Base-by-base conservation (phyloP, 2,888 invertebrate genomes). In the Gerris lacustris region DNA sequence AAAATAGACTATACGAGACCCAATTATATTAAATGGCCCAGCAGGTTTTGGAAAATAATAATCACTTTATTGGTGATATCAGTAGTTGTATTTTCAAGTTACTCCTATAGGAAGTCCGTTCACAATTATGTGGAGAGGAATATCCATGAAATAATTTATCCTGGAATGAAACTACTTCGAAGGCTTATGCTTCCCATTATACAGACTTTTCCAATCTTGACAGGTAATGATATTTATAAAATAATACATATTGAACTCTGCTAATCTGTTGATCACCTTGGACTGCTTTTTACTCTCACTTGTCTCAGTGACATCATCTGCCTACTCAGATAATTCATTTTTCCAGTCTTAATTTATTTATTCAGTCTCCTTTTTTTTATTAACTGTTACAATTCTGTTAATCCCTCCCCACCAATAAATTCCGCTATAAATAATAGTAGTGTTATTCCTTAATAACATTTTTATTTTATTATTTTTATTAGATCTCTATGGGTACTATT, bases 81-180 rank as follows among this genome's bases (percentile, higher is more conserved):
- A n/a, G 9, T 64, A n/a, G 31, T 64, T 18, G 64, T 64, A 9
- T 64, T 31, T 17, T 64, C 64, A 11, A 64, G 64, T 64, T 64
- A 64, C 18, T 18, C 64, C 17, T 64, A 86, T 77, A 87, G 73
- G 64, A 74, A 86, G 77, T 83, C 85, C 43, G 84, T 88, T 11
- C 86, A 88, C 73, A 87, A 85, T 79, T 83, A 86, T 75, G 80
- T 90, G 74, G 81, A 89, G 75, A 85, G 90, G 79, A 88, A 89
- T 80, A 82, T 91, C 44, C 91, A 92, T 80, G 88, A 89, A 72
- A 86, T 87, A 76, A 90, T 93, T 76, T 91, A 93, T 82, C 92
- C 92, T 9, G 88, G 88, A 11, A 84, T 93, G 80, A 87, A 88
- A 77, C 79, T 88, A 45, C 82, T 92, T 78, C 84, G 93, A 71